A percentile compares a stretch with the other conserved stretches of the same genome.
Evolutionary conservation across 2,797 vertebrate species (phyloP).

Genomic region (Pagetopsis macropterus): DNA sequence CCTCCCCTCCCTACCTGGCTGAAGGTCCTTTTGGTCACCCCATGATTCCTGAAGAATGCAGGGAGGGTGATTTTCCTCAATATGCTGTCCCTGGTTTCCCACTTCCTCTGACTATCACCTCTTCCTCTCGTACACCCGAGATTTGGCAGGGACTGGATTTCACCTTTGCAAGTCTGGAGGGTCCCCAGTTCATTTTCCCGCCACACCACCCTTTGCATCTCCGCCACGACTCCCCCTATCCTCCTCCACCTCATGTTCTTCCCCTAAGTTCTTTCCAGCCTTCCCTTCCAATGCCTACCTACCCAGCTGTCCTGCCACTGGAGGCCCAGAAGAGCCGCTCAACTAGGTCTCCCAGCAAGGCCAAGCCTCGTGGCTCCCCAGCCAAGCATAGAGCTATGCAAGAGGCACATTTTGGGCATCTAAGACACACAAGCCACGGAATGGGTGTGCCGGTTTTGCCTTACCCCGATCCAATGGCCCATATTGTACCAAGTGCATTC

Average conservation of each 20-base stretch:
- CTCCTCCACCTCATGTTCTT: slow-evolving; percentile 88
- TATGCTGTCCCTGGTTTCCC: slow-evolving; percentile 93
- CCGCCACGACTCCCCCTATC: slow-evolving; percentile 88
- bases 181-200: slow-evolving; percentile 93
- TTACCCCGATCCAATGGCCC: slow-evolving; percentile 95
- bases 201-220: slow-evolving; percentile 90
- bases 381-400: slow-evolving; percentile 98
- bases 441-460: slow-evolving; percentile 98
- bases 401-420: slow-evolving; percentile 96
- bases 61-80: slow-evolving; percentile 87
- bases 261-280: slow-evolving; percentile 89
- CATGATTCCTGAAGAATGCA: slow-evolving; percentile 95
- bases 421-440: slow-evolving; percentile 97
- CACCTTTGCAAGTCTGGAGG: slow-evolving; percentile 92
- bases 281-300: slow-evolving; percentile 89
- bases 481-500: slow-evolving; percentile 93
- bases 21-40: slow-evolving; percentile 95
- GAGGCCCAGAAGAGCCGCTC: slow-evolving; percentile 91
- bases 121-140: slow-evolving; percentile 93
- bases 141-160: slow-evolving; percentile 95
- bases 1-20: slow-evolving; percentile 91
- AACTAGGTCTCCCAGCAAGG: slow-evolving; percentile 92
- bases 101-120: slow-evolving; percentile 92
- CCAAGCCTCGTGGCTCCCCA: slow-evolving; percentile 86
- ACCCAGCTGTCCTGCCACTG: slow-evolving; percentile 93